Percentiles rank a stretch among this genome's conserved stretches.
phyloP scores from a whole-genome alignment of 2,113 vertebrate species.

The Ahaetulla prasina region DNA sequence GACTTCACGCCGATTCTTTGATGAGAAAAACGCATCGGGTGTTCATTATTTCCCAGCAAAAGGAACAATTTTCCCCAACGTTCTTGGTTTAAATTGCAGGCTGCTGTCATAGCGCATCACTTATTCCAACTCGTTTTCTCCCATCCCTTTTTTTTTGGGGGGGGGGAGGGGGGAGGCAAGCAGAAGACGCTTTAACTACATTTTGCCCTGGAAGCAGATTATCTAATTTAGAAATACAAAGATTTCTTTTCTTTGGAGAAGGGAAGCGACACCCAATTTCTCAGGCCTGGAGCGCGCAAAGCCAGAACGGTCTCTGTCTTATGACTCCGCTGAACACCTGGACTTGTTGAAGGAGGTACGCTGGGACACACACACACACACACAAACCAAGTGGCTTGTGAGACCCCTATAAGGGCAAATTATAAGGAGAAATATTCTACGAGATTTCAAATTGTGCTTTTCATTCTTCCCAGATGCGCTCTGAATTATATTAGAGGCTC shows the following conservation, averaged over 20 bases:
- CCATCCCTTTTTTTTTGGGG: not conserved
- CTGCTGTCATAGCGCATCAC: constrained; percentile 5
- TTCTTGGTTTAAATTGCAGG: constrained; percentile 25
- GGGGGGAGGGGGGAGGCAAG: not conserved
- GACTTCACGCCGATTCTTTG: constrained; percentile 46
- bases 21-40: constrained; percentile 51
- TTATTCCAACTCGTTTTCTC: constrained; percentile 16
- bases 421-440: not conserved
- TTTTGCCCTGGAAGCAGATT: constrained; percentile 4
- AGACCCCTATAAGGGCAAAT: not conserved
- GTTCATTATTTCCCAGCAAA: constrained; percentile 55
- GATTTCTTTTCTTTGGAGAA: not conserved
- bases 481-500: not conserved
- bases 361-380: not conserved
- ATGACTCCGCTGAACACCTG: not conserved
- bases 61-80: constrained; percentile 23
- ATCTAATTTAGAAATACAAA: constrained; percentile 42
- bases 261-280: not conserved
- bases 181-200: not conserved
- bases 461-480: not conserved
- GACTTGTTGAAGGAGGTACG: not conserved
- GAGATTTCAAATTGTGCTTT: not conserved
- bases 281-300: not conserved
- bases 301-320: not conserved
- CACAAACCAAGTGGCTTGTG: not conserved